Percentiles rank a stretch among this genome's conserved stretches.
Conservation (phyloP, 2,113 vertebrate species). For the Corynorhinus townsendii region DNA sequence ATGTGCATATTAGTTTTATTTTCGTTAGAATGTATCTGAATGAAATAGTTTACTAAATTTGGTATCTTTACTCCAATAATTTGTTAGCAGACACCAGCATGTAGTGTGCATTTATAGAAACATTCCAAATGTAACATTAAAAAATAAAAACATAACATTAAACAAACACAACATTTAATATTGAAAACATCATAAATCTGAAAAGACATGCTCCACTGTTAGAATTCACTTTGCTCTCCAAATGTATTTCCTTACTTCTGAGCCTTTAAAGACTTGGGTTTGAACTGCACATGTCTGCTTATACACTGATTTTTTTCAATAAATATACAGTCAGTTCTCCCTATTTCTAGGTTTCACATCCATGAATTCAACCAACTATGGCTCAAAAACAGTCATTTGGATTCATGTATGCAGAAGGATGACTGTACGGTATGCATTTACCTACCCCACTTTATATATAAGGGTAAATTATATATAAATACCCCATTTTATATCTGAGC, state of each 20-base stretch:
- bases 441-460: not conserved
- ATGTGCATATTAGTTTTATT: not conserved
- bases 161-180: not conserved
- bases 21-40: constrained; percentile 57
- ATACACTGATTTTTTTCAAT: not conserved
- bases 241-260: not conserved
- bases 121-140: not conserved
- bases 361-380: not conserved
- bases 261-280: too few relatives aligned
- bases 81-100: not conserved
- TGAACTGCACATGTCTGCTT: not conserved
- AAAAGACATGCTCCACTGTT: not conserved
- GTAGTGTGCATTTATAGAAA: not conserved
- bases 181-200: not conserved
- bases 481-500: too few relatives aligned
- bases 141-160: not conserved
- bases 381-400: not conserved
- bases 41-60: constrained; percentile 49
- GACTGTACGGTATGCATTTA: too few relatives aligned
- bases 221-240: not conserved
- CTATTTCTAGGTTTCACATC: not conserved
- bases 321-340: not conserved
- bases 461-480: too few relatives aligned
- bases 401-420: not conserved
- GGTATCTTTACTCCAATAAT: not conserved